These are phyloP conservation scores for Metaphire vulgaris DNA, from an alignment of 1,140 invertebrate species.

Conservation along the genomic window DNA sequence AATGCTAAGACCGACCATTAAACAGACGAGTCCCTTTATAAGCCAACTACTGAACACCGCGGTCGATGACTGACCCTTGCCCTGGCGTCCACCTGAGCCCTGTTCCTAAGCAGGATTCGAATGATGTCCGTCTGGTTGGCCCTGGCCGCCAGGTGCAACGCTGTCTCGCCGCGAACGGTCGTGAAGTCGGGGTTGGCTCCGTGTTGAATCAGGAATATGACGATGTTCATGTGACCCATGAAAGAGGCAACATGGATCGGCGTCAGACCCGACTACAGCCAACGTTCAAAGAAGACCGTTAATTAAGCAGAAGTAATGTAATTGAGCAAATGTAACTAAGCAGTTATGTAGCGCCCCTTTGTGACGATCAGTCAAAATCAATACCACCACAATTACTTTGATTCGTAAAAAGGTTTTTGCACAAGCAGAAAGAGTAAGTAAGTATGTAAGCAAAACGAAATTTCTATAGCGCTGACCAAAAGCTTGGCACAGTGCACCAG, in stretches of 20 bases:
- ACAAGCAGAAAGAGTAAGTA: no score
- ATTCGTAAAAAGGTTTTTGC: no score
- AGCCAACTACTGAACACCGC: no score
- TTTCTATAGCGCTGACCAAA: no score
- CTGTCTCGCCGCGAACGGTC: conserved; percentile 79
- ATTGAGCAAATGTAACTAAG: conserved; percentile 82
- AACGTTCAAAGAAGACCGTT: no score
- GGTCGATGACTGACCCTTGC: conserved; percentile 69
- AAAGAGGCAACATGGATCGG: conserved; percentile 94
- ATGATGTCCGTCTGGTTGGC: conserved; percentile 98
- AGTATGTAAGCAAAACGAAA: no score
- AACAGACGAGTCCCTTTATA: no score
- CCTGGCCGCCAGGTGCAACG: conserved; percentile 88
- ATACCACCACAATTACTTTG: no score
- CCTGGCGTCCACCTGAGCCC: conserved; percentile 83
- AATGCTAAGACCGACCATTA: no score
- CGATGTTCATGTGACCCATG: conserved; percentile 90
- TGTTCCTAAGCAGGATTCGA: conserved; percentile 82
- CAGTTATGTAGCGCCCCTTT: no score
- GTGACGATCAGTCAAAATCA: conserved; percentile 94
- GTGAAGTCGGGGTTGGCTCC: conserved; percentile 37
- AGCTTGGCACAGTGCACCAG: no score
- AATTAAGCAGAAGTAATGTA: conserved; percentile 82
- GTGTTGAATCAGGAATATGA: conserved; percentile 63
- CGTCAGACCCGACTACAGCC: conserved; percentile 84